phyloP scores from a whole-genome alignment of 2,797 vertebrate genomes.

The Nyctalus aviator region DNA sequence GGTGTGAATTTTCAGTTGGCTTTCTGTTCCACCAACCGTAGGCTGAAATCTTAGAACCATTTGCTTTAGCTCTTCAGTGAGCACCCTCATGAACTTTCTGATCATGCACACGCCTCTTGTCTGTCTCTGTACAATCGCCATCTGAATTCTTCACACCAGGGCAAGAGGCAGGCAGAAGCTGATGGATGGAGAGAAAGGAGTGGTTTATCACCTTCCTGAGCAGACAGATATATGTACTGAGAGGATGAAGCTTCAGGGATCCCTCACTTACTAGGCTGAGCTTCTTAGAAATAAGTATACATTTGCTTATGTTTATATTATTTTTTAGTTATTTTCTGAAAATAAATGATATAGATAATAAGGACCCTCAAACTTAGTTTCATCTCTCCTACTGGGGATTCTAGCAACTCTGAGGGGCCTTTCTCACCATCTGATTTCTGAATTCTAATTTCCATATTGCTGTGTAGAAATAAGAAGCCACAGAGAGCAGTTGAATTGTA shows the following conservation, averaged over 20 bases:
- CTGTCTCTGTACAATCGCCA: background rate
- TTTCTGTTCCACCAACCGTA: background rate
- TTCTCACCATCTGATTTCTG: background rate
- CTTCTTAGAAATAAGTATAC: background rate
- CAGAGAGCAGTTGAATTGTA: background rate
- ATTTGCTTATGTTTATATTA: background rate
- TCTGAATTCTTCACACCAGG: conserved; percentile 37
- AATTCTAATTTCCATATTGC: background rate
- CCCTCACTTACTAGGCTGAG: background rate
- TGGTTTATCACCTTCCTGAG: background rate
- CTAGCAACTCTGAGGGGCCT: background rate
- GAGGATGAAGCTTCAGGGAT: background rate
- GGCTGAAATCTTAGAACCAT: conserved; percentile 32
- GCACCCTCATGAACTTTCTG: background rate
- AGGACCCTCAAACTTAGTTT: background rate
- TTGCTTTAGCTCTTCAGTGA: background rate
- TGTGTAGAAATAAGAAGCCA: background rate
- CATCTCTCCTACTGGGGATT: background rate
- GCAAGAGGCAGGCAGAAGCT: background rate
- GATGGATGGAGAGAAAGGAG: background rate
- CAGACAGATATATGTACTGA: background rate
- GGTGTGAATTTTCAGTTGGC: conserved; percentile 35
- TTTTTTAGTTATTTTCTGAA: background rate
- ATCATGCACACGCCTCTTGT: background rate
- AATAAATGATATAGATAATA: background rate